A percentile compares a stretch with the other conserved stretches of the same genome.
phyloP scores from a whole-genome alignment of 2,113 vertebrate species.

The Pomatorhinus ruficollis region DNA sequence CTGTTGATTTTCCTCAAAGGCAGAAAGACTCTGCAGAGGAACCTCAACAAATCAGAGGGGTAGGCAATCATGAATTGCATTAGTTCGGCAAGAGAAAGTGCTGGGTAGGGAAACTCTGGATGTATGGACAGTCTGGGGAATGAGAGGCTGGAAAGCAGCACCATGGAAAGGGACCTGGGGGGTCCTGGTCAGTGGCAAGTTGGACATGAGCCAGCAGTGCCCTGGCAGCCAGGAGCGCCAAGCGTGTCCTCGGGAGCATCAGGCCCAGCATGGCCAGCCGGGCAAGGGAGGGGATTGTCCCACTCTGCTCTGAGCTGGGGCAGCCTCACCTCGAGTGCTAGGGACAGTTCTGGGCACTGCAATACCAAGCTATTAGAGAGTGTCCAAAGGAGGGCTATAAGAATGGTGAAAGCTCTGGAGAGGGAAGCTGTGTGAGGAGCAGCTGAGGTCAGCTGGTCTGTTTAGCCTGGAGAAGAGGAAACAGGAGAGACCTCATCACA shows the following conservation, averaged over 20 bases:
- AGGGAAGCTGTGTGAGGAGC: fast-evolving
- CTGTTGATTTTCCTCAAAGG: neutral
- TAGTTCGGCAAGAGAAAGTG: neutral
- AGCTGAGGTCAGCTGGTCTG: neutral
- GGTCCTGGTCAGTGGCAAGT: fast-evolving
- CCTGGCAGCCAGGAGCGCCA: neutral
- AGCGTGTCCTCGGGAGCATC: fast-evolving
- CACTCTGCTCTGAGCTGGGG: fast-evolving
- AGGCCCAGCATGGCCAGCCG: fast-evolving
- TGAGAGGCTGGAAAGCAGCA: fast-evolving
- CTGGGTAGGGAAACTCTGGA: neutral
- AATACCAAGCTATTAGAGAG: neutral
- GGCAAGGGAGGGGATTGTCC: neutral
- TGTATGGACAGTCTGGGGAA: fast-evolving
- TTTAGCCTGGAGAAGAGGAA: neutral
- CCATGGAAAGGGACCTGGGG: neutral
- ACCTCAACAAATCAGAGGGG: neutral
- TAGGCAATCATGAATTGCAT: too few species aligned
- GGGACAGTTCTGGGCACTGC: neutral
- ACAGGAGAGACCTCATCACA: too few species aligned
- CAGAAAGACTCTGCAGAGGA: neutral
- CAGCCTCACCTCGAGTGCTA: fast-evolving
- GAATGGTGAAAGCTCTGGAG: neutral
- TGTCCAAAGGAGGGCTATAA: neutral
- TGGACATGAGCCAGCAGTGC: neutral